These are phyloP conservation scores for Lycopodina hypogea DNA, from an alignment of 37 sponge, comb jelly and placozoan genomes.

Conservation along the genomic window DNA sequence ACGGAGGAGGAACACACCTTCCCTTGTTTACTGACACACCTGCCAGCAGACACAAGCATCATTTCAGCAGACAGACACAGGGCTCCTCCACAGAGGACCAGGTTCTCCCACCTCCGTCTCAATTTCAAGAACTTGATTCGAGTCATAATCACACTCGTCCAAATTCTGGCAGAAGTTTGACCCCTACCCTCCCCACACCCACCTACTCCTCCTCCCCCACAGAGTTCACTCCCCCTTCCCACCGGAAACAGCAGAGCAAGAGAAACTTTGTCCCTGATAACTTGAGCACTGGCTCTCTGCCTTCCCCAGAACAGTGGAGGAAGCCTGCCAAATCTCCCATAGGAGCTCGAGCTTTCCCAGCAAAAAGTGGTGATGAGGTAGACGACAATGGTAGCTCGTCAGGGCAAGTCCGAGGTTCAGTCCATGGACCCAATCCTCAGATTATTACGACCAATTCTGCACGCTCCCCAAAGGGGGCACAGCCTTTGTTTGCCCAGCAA, in stretches of 20 bases:
- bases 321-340: constrained; percentile 11
- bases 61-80: constrained; percentile 4
- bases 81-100: constrained; percentile 8
- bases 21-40: constrained; percentile 12
- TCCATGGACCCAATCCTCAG: not conserved
- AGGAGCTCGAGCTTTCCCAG: constrained; percentile 21
- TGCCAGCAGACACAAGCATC: not conserved
- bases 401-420: not conserved
- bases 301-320: not conserved
- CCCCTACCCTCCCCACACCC: constrained; percentile 27
- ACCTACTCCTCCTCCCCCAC: constrained; percentile 3
- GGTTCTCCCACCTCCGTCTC: not conserved
- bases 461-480: constrained; percentile 12
- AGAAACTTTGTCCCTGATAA: not conserved
- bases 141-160: not conserved
- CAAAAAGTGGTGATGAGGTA: not conserved
- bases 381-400: not conserved
- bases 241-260: not conserved
- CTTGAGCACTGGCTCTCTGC: not conserved
- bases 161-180: not conserved
- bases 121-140: not conserved
- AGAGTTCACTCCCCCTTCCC: not conserved
- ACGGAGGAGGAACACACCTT: not conserved
- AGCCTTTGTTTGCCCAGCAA: not conserved
- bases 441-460: not conserved